Conservation (phyloP, 1,140 invertebrate genomes). For the Sycophaga agraensis region DNA sequence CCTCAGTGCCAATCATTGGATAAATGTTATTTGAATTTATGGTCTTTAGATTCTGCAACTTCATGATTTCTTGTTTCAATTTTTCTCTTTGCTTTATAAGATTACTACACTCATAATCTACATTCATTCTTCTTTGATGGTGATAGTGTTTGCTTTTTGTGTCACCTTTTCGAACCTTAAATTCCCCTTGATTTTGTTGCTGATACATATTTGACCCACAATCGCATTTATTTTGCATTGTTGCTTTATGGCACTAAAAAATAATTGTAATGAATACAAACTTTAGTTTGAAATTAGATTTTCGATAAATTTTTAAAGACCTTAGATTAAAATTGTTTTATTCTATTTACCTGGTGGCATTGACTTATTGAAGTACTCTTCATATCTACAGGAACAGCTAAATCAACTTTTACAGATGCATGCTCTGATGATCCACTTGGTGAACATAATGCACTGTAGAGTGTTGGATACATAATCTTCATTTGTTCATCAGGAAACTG, state of each 20-base stretch:
- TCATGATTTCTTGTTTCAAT: constrained; percentile 56
- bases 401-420: background rate
- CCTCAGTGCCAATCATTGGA: constrained; percentile 42
- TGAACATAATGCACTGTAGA: constrained; percentile 3
- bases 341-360: too few relatives aligned
- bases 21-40: constrained; percentile 33
- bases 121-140: background rate
- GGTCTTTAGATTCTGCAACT: constrained; percentile 47
- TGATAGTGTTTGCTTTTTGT: constrained; percentile 18
- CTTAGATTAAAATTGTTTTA: too few relatives aligned
- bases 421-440: constrained; percentile 28
- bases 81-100: constrained; percentile 56
- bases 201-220: constrained; percentile 2
- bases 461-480: background rate
- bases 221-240: background rate
- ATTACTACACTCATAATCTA: constrained; percentile 52
- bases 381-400: too few relatives aligned
- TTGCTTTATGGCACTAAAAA: constrained; percentile 18
- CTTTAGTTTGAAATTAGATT: too few relatives aligned
- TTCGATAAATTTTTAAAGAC: too few relatives aligned
- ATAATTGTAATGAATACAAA: background rate
- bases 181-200: background rate
- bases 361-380: too few relatives aligned
- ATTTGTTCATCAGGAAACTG: constrained; percentile 42
- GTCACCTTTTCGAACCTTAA: background rate